Evolutionary conservation across 2,888 invertebrate genomes (phyloP).

Genomic region (Agrilus biguttatus): DNA sequence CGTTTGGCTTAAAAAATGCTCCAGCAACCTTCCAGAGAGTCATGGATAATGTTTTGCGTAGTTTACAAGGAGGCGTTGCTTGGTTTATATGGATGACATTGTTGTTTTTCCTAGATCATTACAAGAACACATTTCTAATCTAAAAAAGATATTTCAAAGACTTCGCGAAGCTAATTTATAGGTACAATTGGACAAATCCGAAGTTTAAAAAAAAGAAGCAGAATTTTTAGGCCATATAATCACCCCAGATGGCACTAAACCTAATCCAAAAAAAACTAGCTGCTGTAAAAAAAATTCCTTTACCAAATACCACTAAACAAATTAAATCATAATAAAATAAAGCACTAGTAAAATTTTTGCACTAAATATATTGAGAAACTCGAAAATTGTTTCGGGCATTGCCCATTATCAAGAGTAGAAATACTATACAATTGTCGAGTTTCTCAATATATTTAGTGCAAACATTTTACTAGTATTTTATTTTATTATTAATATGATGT

Average conservation of each 20-base stretch:
- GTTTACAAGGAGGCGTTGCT: constrained; percentile 8
- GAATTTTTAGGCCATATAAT: constrained; percentile 3
- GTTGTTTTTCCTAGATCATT: constrained; percentile 9
- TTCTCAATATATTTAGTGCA: too few species aligned
- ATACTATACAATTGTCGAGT: too few species aligned
- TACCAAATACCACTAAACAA: constrained; percentile 4
- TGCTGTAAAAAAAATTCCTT: constrained; percentile 1
- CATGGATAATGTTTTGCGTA: constrained; percentile 12
- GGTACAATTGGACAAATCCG: constrained; percentile 10
- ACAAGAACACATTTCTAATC: constrained; percentile 9
- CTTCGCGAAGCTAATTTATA: constrained; percentile 9
- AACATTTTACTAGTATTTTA: too few species aligned
- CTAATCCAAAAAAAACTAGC: constrained; percentile 2
- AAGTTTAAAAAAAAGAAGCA: constrained; percentile 2
- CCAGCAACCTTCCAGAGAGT: constrained; percentile 14
- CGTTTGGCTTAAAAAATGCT: constrained; percentile 16
- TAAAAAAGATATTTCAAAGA: constrained; percentile 9
- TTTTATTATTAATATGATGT: too few species aligned
- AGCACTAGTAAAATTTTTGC: too few species aligned
- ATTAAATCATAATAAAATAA: constrained; percentile 2
- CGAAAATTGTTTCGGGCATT: too few species aligned
- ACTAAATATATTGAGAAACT: too few species aligned
- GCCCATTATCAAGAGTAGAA: too few species aligned
- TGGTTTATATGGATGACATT: constrained; percentile 15
- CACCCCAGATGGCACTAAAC: constrained; percentile 11